Base-by-base conservation (phyloP, 1,140 invertebrate species). In the Caerostris darwini region DNA sequence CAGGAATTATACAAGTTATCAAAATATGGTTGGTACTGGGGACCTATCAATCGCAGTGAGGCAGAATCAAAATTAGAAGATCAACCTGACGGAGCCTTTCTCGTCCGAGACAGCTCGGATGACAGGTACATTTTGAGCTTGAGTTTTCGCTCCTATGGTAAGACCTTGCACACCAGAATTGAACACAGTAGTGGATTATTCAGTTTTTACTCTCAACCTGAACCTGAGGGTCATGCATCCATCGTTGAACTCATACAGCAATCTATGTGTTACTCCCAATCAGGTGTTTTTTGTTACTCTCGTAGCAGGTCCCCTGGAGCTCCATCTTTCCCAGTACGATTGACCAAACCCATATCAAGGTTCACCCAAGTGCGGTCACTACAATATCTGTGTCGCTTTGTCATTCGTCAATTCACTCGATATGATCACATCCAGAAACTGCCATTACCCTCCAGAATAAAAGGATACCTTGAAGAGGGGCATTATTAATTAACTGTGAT, bases 331-430 rank as follows among this genome's bases (percentile, higher is more conserved):
- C 97, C 97, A 34, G 97, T 98, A 59, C 96, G 97, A 90, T 96
- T 98, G n/a, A 97, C 97, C 61, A 97, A 97, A 95, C 98, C 98
- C 34, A 96, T 98, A 12, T 98, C 98, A 85, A 96, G 98, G 92
- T 98, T 98, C 95, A 97, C 97, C 50, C 97, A 98, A 96, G 97
- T 98, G 85, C 96, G 97, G 94, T 97, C 97, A 87, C 96, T 98
- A 93, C 97, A 98, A 95, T 97, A 98, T 96, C 96, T 98, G 50
- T 98, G 98, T 95, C 96, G 98, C 88, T 98, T 98, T 96, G 97
- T 98, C 34, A 98, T 98, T 93, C 96, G 98, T 95, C 97, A 98
- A 95, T 97, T 97, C 96, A 97, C 97, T 90, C 96, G 97, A 94
- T 96, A 97, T 94, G 97, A 98, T 95, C 97, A 98, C 95, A 97